Evolutionary conservation across 2,797 vertebrate genomes (phyloP), one percentile per base, ranked within the genome.

Genomic region (Parotocinclus haroldoi): DNA sequence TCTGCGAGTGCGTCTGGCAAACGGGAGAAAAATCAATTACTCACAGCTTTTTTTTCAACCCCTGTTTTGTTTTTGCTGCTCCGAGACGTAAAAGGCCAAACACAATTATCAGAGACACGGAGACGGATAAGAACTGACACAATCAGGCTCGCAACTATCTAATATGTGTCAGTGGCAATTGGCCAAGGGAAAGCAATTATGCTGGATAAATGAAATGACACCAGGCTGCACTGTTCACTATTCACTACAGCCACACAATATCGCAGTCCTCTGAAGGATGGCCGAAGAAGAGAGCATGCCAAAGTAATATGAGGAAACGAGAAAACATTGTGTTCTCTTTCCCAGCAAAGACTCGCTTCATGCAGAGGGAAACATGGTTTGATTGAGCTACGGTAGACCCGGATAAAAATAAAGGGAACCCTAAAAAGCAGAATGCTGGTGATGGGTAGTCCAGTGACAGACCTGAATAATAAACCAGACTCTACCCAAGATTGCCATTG

Each of bases 81-180:
- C 68, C 53, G 68, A 63, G 67, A 73, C 38, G 61, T 71, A 73
- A 78, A 60, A 79, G 71, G 78, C 73, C 75, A 79, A 71, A 75
- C 48, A 53, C 76, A 77, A 79, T 79, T 77, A 79, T 79, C 78
- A 71, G 69, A 61, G 76, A 70, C 67, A 71, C 16, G 39, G 59
- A 79, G 76, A 68, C 72, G 70, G 72, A 77, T 73, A 65, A 71
- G 56, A 73, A 75, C 78, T 75, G 78, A 76, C 78, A 78, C 66
- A 78, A 68, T 69, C 57, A 69, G 68, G 69, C 27, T 64, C 49
- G 66, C 66, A 59, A 68, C 72, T 51, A 72, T 77, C 69, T 75
- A 73, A 78, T 70, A 75, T 59, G 69, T 71, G 61, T 73, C 76
- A 73, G 53, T 38, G 39, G 49, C 74, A 64, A 71, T 69, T 78